Evolutionary conservation across 2,797 vertebrate species (phyloP).

Genomic region (Apogon hyalosoma): DNA sequence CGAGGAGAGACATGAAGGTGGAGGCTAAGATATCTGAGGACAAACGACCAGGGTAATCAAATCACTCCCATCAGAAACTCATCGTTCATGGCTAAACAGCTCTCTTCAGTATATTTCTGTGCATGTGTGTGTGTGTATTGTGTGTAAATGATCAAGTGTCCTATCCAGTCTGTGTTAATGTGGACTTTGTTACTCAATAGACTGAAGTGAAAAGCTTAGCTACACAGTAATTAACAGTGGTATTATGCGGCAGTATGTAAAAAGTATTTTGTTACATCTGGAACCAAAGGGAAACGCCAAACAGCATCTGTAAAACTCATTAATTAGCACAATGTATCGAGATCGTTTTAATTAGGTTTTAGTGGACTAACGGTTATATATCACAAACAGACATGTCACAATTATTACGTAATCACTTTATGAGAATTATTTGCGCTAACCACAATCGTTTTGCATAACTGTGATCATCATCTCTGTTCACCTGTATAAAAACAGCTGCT

Average conservation of each 20-base stretch:
- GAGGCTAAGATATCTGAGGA: conserved; percentile 63
- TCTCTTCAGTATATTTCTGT: conserved; percentile 49
- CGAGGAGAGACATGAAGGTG: conserved; percentile 30
- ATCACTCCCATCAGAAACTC: conserved; percentile 69
- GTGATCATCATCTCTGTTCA: too few species aligned
- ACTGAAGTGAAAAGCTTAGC: conserved; percentile 12
- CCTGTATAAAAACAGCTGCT: too few species aligned
- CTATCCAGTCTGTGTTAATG: conserved; percentile 4
- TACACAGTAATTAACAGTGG: conserved; percentile 4
- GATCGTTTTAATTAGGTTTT: too few species aligned
- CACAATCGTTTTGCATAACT: too few species aligned
- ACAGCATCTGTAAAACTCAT: too few species aligned
- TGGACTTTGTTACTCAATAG: conserved; percentile 29
- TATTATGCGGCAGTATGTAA: neutral
- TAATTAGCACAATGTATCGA: too few species aligned
- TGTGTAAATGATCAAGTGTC: conserved; percentile 29
- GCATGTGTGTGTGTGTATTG: conserved; percentile 24
- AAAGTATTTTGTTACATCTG: too few species aligned
- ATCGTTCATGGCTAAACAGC: conserved; percentile 63
- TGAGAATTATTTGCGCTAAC: too few species aligned
- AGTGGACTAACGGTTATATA: too few species aligned
- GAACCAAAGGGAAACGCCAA: too few species aligned
- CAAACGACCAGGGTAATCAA: conserved; percentile 67
- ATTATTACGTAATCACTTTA: too few species aligned
- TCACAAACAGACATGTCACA: too few species aligned